These are phyloP conservation scores for Vesta saturnalis DNA, from an alignment of 2,888 invertebrate genomes.

Conservation along the genomic window DNA sequence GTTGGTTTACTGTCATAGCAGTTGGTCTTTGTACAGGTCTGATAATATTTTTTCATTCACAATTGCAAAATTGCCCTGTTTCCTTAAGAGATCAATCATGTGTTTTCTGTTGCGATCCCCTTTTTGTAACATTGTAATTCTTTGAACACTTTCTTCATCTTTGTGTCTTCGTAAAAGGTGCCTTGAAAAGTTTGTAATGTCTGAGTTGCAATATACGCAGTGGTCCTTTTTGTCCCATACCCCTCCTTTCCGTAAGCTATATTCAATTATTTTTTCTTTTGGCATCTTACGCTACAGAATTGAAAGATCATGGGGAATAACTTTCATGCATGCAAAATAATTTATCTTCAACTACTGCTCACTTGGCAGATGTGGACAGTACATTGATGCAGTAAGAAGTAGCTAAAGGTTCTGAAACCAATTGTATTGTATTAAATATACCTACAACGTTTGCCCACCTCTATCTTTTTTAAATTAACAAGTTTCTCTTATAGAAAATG, in stretches of 20 bases:
- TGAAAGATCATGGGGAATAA: no score
- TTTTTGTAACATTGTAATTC: constrained; percentile 26
- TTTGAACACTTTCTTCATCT: constrained; percentile 35
- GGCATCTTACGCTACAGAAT: no score
- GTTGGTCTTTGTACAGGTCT: constrained; percentile 42
- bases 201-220: constrained; percentile 37
- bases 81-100: constrained; percentile 1
- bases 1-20: constrained; percentile 1
- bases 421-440: no score
- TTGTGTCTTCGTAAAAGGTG: constrained; percentile 41
- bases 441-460: no score
- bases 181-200: constrained; percentile 44
- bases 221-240: constrained; percentile 43
- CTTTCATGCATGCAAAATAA: no score
- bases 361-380: no score
- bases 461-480: no score
- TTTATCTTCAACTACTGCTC: no score
- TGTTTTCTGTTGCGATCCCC: not conserved
- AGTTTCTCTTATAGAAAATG: no score
- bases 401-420: no score
- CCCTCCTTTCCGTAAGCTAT: constrained; percentile 31
- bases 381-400: no score
- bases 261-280: constrained; percentile 19
- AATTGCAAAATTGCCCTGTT: not conserved
- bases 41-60: constrained; percentile 7